Percentiles rank a stretch among this genome's conserved stretches.
These are phyloP conservation scores for Aphaenogaster ashmeadi DNA, from an alignment of 1,140 invertebrate genomes.

Conservation along the genomic window DNA sequence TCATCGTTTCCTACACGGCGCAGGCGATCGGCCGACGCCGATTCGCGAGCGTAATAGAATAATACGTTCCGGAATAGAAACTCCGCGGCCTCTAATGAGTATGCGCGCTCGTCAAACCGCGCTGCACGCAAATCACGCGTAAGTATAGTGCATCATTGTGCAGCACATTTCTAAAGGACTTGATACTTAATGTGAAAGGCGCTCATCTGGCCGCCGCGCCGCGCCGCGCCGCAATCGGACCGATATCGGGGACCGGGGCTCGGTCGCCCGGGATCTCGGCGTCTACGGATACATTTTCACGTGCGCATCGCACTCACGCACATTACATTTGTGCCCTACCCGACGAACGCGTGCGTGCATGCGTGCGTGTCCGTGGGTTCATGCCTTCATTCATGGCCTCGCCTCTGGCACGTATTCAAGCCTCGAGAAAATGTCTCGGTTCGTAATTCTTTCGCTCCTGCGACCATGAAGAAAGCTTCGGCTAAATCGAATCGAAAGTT, in stretches of 20 bases:
- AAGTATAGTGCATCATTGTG: slow-evolving; percentile 46
- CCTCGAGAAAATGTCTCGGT: not conserved
- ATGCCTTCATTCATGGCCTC: slow-evolving; percentile 30
- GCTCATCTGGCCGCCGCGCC: slow-evolving; percentile 26
- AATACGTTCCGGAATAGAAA: slow-evolving; percentile 57
- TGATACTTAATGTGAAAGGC: slow-evolving; percentile 62
- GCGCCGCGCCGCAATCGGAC: slow-evolving; percentile 42
- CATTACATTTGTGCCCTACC: not conserved
- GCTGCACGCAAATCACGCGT: slow-evolving; percentile 52
- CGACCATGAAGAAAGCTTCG: not conserved
- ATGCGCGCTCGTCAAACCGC: slow-evolving; percentile 40
- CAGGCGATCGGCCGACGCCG: slow-evolving; percentile 1
- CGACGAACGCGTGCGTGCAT: not conserved
- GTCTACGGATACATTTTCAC: not conserved
- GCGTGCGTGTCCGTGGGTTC: slow-evolving; percentile 19
- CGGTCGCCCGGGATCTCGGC: not conserved
- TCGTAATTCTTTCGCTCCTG: not conserved
- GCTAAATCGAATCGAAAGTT: not conserved
- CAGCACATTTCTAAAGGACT: slow-evolving; percentile 39
- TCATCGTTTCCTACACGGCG: slow-evolving; percentile 9
- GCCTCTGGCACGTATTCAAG: slow-evolving; percentile 24
- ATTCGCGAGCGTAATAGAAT: slow-evolving; percentile 43
- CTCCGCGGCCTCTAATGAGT: slow-evolving; percentile 23
- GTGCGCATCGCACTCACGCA: not conserved
- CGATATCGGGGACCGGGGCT: slow-evolving; percentile 45